These are phyloP conservation scores for Xanthorhoe spadicearia DNA, from an alignment of 2,888 invertebrate genomes.

Conservation along the genomic window DNA sequence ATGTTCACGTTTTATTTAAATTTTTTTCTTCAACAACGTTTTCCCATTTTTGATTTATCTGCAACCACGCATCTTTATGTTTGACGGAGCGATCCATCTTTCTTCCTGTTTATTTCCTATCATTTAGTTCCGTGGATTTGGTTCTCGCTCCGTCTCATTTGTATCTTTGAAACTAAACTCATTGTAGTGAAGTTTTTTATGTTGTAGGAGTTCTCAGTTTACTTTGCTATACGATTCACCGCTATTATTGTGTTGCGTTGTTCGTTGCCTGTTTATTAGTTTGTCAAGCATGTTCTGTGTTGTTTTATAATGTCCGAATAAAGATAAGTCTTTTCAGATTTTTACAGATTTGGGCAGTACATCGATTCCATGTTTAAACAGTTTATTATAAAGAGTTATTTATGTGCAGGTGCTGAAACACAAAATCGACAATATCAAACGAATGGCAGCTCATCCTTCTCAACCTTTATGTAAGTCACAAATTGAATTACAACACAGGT, in stretches of 20 bases:
- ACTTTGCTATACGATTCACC: conserved; percentile 53
- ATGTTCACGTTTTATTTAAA: conserved; percentile 50
- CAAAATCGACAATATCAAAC: conserved; percentile 96
- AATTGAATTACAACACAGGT: too few relatives aligned
- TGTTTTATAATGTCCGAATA: conserved; percentile 51
- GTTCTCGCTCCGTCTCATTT: conserved; percentile 50
- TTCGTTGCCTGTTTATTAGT: conserved; percentile 52
- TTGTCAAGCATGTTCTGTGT: conserved; percentile 60
- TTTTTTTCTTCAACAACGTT: conserved; percentile 48
- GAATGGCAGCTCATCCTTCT: conserved; percentile 98
- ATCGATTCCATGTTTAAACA: conserved; percentile 30
- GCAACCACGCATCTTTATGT: conserved; percentile 44
- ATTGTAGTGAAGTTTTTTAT: conserved; percentile 46
- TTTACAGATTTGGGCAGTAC: conserved; percentile 44
- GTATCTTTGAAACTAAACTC: conserved; percentile 41
- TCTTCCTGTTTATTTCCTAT: conserved; percentile 50
- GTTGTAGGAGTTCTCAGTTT: conserved; percentile 49
- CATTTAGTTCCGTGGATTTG: conserved; percentile 51
- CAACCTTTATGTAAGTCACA: conserved; percentile 95
- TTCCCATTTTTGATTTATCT: conserved; percentile 49
- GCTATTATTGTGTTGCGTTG: conserved; percentile 57
- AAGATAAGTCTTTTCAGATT: conserved; percentile 42
- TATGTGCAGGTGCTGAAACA: conserved; percentile 94
- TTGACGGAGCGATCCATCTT: conserved; percentile 47
- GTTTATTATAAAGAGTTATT: conserved; percentile 40